These are phyloP conservation scores for Sminthurides aquaticus DNA, from an alignment of 2,888 invertebrate species.

Conservation along the genomic window DNA sequence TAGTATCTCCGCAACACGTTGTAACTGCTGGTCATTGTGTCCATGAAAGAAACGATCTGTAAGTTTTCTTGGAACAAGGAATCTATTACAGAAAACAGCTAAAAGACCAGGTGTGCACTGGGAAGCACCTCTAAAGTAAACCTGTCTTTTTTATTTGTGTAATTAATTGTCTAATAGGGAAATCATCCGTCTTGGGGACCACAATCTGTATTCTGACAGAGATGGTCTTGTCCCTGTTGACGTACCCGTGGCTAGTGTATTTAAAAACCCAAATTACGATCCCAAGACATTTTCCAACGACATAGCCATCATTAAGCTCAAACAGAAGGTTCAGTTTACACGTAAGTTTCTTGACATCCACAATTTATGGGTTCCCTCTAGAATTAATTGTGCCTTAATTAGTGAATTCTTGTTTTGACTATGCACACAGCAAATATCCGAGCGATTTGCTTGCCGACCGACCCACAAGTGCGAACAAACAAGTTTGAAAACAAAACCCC, in stretches of 20 bases:
- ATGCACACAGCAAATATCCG: constrained; percentile 56
- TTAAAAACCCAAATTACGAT: constrained; percentile 63
- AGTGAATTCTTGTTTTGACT: too few relatives aligned
- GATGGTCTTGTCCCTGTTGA: constrained; percentile 59
- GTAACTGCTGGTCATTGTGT: constrained; percentile 75
- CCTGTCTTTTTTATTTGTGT: neutral
- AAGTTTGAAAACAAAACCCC: constrained; percentile 57
- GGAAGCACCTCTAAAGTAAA: too few relatives aligned
- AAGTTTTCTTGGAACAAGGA: constrained; percentile 47
- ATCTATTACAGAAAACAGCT: too few relatives aligned
- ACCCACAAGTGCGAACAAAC: constrained; percentile 51
- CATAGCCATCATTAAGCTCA: constrained; percentile 65
- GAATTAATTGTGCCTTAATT: too few relatives aligned
- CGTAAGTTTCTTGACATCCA: too few relatives aligned
- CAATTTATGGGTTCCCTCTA: too few relatives aligned
- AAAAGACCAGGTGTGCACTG: too few relatives aligned
- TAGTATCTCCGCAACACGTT: constrained; percentile 61
- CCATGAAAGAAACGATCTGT: constrained; percentile 55
- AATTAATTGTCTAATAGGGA: constrained; percentile 49
- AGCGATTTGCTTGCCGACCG: constrained; percentile 68
- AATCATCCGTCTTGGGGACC: constrained; percentile 67
- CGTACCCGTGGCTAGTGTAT: constrained; percentile 55
- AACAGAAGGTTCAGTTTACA: constrained; percentile 53
- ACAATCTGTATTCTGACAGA: constrained; percentile 59
- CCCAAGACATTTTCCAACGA: constrained; percentile 61